Evolutionary conservation across 1,140 invertebrate species (phyloP), one percentile per base, ranked within the genome.

Genomic region (Alviniconcha marisindica): DNA sequence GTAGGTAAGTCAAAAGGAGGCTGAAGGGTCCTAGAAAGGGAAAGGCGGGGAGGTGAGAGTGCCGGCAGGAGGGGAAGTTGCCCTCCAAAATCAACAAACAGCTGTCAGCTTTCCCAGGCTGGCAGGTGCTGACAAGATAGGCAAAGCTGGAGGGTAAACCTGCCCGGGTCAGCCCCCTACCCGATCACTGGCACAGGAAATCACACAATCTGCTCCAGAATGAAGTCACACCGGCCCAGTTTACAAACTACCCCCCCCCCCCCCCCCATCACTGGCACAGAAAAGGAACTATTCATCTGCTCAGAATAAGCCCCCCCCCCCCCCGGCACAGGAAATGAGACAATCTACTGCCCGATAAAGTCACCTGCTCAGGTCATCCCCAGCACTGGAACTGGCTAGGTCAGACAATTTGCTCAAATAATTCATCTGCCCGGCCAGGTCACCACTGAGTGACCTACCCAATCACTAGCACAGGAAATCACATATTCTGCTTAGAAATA

Each of bases 81-180:
- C 56, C 51, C 77, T 80, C 56, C 77, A 80, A 80, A 80, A 80
- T 66, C 51, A 80, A 80, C 77, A 80, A 80, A 80, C 77, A 38
- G 77, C 77, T 80, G 77, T 80, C 77, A 80, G 77, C 60, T 66
- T 56, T 24, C 31, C 21, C 60, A 54, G 60, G 56, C 56, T 80
- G 77, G 77, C 77, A 80, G 77, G 77, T 80, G 77, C 77, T 66
- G 56, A 60, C 42, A 42, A 80, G 77, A 80, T 80, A 80, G 31
- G 60, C 77, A 80, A 80, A 80, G 54, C 60, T 63, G 38, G 38
- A 44, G 56, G 60, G 33, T 44, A 80, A 80, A 66, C 77, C 77
- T 80, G 77, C 51, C 28, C 71, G 5, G 73, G 44, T 76, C 73
- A 76, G 7, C n/a, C 31, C 60, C 56, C n/a, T 18, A 71, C 66